Conservation (phyloP, 2,113 vertebrate species). For the Anser brachyrhynchus region DNA sequence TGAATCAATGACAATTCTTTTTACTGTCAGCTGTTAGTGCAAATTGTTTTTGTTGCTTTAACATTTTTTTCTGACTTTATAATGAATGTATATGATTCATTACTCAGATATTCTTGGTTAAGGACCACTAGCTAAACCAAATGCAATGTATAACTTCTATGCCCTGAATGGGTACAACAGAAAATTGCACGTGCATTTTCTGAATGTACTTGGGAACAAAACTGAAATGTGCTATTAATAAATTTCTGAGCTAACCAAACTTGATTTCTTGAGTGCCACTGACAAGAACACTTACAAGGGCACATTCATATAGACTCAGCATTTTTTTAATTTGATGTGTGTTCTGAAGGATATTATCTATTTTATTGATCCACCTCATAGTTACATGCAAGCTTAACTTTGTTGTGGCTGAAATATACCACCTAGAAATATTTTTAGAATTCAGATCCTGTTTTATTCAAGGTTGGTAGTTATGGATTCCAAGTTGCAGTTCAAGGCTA, state of each 20-base stretch:
- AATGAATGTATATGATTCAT: background rate
- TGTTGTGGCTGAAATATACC: background rate
- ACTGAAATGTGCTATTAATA: background rate
- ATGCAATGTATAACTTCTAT: background rate
- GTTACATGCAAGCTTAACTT: background rate
- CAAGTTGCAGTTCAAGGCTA: background rate
- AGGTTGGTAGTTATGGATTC: background rate
- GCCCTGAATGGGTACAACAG: background rate
- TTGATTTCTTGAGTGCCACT: background rate
- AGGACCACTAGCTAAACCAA: background rate
- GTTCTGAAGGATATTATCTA: background rate
- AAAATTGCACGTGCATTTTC: background rate
- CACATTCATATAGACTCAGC: background rate
- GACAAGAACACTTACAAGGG: background rate
- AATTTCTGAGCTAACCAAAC: background rate
- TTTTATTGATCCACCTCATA: background rate
- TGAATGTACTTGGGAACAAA: background rate
- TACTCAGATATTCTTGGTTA: background rate
- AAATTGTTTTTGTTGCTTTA: background rate
- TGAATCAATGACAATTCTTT: background rate
- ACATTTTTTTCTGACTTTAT: background rate
- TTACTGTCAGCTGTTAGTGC: background rate
- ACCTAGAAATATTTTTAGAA: background rate
- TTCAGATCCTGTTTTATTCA: background rate
- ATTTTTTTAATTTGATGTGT: background rate